Percentiles rank a stretch among this genome's conserved stretches.
phyloP scores from a whole-genome alignment of 2,888 invertebrate genomes.

The Apodemia hepburni region DNA sequence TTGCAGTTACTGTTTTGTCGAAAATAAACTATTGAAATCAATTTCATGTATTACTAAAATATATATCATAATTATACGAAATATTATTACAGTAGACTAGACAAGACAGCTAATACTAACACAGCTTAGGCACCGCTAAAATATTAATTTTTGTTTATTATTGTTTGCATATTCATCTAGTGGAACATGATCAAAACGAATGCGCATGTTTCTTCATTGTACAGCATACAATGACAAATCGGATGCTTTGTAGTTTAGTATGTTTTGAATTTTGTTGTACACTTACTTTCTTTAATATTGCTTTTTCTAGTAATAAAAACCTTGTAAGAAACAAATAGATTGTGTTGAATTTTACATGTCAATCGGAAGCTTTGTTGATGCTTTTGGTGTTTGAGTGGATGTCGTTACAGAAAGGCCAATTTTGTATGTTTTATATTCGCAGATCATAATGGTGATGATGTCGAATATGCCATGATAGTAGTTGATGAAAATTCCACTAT shows the following conservation, averaged over 20 bases:
- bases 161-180: constrained; percentile 64
- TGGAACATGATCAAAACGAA: constrained; percentile 1
- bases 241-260: background rate
- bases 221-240: background rate
- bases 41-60: background rate
- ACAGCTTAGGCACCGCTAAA: constrained; percentile 69
- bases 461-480: constrained; percentile 93
- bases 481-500: constrained; percentile 93
- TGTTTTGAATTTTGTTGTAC: background rate
- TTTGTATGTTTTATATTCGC: constrained; percentile 35
- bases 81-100: background rate
- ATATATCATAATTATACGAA: too few species aligned
- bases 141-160: constrained; percentile 45
- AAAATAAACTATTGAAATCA: constrained; percentile 9
- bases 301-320: background rate
- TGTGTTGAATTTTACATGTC: background rate
- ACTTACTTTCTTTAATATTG: background rate
- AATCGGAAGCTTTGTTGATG: background rate
- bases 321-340: background rate
- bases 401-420: constrained; percentile 18
- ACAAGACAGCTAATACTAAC: constrained; percentile 57
- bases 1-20: constrained; percentile 65
- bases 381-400: background rate
- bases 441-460: constrained; percentile 85
- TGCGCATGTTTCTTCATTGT: background rate